Evolutionary conservation across 2,113 vertebrate species (phyloP).

Genomic region (Plecotus auritus): DNA sequence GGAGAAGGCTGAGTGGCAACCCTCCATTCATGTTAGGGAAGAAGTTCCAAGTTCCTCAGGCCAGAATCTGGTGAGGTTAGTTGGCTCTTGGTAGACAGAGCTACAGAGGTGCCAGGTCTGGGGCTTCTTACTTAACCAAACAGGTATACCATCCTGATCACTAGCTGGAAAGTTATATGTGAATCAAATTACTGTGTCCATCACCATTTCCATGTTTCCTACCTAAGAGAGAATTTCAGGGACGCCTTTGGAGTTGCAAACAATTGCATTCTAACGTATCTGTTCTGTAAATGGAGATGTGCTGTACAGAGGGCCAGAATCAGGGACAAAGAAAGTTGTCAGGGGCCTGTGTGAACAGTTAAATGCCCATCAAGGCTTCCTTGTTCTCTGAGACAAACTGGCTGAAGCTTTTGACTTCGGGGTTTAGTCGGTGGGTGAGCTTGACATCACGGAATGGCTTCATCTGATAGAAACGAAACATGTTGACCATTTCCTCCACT

Average conservation of each 20-base stretch:
- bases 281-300: not conserved
- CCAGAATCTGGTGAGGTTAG: not conserved
- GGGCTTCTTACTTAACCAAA: not conserved
- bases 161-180: not conserved
- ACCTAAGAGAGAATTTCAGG: not conserved
- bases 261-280: too few species aligned
- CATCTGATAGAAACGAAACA: constrained; percentile 54
- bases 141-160: not conserved
- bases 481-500: constrained; percentile 5
- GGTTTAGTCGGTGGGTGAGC: constrained; percentile 43
- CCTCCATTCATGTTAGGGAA: not conserved
- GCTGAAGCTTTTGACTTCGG: constrained; percentile 48
- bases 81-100: not conserved
- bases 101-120: not conserved
- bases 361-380: not conserved
- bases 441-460: constrained; percentile 13
- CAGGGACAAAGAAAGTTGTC: not conserved
- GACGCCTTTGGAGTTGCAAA: not conserved
- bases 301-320: not conserved
- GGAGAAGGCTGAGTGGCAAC: not conserved
- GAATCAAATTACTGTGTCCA: not conserved
- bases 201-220: not conserved
- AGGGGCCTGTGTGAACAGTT: not conserved
- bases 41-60: too few species aligned
- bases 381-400: constrained; percentile 51